These are phyloP conservation scores for Rhinolophus ferrumequinum DNA, from an alignment of 2,113 vertebrate genomes.

Conservation along the genomic window DNA sequence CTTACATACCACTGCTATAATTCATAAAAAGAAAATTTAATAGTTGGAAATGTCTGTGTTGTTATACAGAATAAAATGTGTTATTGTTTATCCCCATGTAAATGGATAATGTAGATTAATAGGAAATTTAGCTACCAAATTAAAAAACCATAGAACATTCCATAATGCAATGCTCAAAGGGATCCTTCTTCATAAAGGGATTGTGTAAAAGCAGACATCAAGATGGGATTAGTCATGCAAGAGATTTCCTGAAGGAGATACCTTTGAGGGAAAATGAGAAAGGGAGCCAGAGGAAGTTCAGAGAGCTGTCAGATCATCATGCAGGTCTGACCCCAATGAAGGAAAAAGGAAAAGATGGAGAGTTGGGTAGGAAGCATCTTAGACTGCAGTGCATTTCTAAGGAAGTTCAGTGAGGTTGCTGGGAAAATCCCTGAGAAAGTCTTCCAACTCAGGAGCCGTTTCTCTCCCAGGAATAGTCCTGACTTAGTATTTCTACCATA, in stretches of 20 bases:
- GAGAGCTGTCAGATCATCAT: background rate
- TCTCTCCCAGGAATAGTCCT: background rate
- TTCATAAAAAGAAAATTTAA: conserved; percentile 50
- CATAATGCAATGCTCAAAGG: conserved; percentile 36
- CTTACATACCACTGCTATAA: conserved; percentile 27
- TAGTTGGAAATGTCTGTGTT: conserved; percentile 25
- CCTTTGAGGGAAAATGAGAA: background rate
- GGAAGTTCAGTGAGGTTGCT: background rate
- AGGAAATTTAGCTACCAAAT: conserved; percentile 54
- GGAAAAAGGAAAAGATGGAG: background rate
- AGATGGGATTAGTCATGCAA: background rate
- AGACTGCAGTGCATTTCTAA: background rate
- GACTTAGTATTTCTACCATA: background rate
- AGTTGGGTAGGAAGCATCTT: background rate
- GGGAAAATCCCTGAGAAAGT: background rate
- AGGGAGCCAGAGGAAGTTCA: background rate
- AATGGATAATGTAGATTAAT: background rate
- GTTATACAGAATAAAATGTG: background rate
- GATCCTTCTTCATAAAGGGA: background rate
- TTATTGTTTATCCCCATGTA: background rate
- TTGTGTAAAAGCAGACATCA: conserved; percentile 40
- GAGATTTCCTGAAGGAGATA: conserved; percentile 31
- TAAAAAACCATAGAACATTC: conserved; percentile 48
- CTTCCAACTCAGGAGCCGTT: background rate
- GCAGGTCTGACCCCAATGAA: background rate